Evolutionary conservation across 2,888 invertebrate species (phyloP), one percentile per base, ranked within the genome.

Genomic region (Hydroisotoma schaefferi): DNA sequence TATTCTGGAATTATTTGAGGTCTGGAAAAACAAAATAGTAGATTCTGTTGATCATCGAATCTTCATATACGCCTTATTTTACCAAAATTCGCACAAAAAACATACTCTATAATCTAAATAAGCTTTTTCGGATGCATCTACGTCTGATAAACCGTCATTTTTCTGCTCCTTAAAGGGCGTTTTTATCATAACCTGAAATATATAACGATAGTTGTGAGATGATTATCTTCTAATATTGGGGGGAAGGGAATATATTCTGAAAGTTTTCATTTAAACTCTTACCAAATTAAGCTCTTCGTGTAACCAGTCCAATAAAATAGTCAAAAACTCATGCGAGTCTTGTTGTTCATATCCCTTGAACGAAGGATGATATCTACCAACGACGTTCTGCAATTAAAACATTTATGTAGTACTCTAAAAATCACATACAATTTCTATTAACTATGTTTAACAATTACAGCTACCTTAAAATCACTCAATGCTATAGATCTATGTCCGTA

Each of bases 261-360:
- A 10, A 43, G 33, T 33, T 33, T 33, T 33, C 15, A 33, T 10
- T 33, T 43, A 22, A 20, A 20, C 4, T 4, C 20, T 40, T 38
- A 38, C 37, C 74, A 81, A 82, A 75, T 87, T 88, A 59, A 94
- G 80, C 74, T 93, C 93, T 60, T 88, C 87, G 74, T 92, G 91
- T 70, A 94, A 81, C 83, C 88, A 90, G 77, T 93, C 91, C 80
- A 94, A 83, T 29, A 94, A 81, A 74, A 90, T 88, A 55, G 88
- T 87, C 59, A 94, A 82, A 76, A 93, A 92, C 78, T 94, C 93
- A 78, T 93, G 92, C 0, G 91, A 88, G 76, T 93, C 93, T 76
- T 93, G 92, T 74, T 94, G 94, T 68, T 90, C 88, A 73, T 83
- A 83, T 76, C 82, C 85, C 56, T 84, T 83, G 76, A 88, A 88